Evolutionary conservation across 1,140 invertebrate species (phyloP).

Genomic region (Dolichoris vasculosae): DNA sequence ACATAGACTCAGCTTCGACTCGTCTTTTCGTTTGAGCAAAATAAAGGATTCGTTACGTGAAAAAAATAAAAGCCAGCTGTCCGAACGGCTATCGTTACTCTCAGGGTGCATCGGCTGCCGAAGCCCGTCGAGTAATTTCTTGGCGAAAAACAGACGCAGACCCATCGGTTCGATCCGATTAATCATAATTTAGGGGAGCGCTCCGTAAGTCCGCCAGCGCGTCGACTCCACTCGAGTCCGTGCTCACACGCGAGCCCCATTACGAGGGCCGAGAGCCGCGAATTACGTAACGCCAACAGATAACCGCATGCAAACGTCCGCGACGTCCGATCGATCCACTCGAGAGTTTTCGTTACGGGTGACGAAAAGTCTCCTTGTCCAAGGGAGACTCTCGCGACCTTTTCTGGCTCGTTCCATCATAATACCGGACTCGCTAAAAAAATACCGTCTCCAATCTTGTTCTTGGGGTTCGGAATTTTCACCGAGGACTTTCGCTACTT

Average conservation of each 20-base stretch:
- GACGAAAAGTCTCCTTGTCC: background rate
- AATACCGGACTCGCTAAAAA: no score
- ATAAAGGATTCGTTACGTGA: background rate
- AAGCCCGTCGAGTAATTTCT: slow-evolving; percentile 20
- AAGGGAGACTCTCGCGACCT: background rate
- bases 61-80: background rate
- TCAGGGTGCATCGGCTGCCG: background rate
- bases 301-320: background rate
- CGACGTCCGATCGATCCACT: background rate
- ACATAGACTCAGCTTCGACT: no score
- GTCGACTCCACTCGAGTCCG: background rate
- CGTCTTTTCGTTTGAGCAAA: background rate
- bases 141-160: background rate
- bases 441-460: no score
- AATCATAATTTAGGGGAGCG: slow-evolving; percentile 47
- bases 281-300: slow-evolving; percentile 35
- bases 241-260: slow-evolving; percentile 45
- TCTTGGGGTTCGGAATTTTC: no score
- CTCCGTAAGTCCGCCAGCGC: background rate
- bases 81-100: background rate
- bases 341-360: background rate
- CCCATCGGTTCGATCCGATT: slow-evolving; percentile 33
- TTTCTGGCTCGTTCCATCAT: background rate
- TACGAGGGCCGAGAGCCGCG: slow-evolving; percentile 22
- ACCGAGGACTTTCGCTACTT: no score